Evolutionary conservation across 2,113 vertebrate species (phyloP), one percentile per base, ranked within the genome.

Genomic region (Alouatta palliata): DNA sequence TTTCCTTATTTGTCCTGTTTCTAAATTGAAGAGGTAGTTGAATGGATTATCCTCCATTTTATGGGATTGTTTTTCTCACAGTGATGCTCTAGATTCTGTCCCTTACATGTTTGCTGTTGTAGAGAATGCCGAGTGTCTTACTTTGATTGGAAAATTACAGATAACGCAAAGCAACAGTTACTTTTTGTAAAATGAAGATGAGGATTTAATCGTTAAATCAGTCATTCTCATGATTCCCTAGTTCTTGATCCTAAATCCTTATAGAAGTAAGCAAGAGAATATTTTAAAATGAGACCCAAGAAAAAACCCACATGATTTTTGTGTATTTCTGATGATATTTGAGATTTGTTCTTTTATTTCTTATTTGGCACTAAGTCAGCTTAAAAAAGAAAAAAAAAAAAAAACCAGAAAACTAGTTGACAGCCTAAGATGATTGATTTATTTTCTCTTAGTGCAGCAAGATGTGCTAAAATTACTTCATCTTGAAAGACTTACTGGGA

Each of bases 401-500:
- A 30, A 64, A 64, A 5, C 6, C 32, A n/a, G 5, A 80, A 6
- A 52, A 80, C 10, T 70, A 90, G 43, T 61, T 95, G 95, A 94
- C 64, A 81, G 32, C 49, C 49, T 54, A 70, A 94, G 25, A 56
- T 20, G 14, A 83, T 40, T 68, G 89, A 86, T 94, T 92, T 86
- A 61, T 93, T 96, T 96, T 95, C 82, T 77, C 40, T 91, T 83
- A 58, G 37, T 30, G 30, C 64, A 95, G 61, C 61, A 80, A 95
- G 54, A 91, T 93, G 90, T 96, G 30, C 84, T 96, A 90, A 97
- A 96, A 96, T 95, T 91, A 93, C 89, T 81, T 95, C 75, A 64
- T 89, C 76, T 87, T 86, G 64, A 94, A 95, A 96, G 64, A 76
- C 58, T 97, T 93, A 52, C 73, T 96, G 47, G 87, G 45, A 96